phyloP scores from a whole-genome alignment of 2,113 vertebrate species.

The Rhinichthys klamathensis region DNA sequence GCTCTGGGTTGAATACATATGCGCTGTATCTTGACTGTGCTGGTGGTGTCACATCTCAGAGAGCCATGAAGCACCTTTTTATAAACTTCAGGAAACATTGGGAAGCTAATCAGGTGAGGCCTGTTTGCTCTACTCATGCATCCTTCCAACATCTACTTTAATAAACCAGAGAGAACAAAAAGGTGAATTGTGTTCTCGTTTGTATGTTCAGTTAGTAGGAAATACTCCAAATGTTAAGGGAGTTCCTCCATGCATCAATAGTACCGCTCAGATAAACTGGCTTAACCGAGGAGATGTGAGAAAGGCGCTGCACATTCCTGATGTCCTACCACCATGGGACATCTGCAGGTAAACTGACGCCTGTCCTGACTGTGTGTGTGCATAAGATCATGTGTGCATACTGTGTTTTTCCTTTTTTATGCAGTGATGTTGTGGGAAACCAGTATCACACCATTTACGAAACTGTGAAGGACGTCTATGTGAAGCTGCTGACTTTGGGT shows the following conservation, averaged over 20 bases:
- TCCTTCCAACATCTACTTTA: background rate
- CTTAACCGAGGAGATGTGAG: slow-evolving; percentile 76
- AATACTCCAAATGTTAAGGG: slow-evolving; percentile 27
- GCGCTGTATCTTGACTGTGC: slow-evolving; percentile 77
- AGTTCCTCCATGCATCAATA: slow-evolving; percentile 77
- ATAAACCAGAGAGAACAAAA: background rate
- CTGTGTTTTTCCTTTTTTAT: background rate
- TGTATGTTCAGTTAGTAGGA: slow-evolving; percentile 50
- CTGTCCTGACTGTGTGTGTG: background rate
- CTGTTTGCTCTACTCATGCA: background rate
- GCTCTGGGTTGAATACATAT: slow-evolving; percentile 75
- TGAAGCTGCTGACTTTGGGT: slow-evolving; percentile 72
- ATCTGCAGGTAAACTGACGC: slow-evolving; percentile 71
- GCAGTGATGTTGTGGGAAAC: slow-evolving; percentile 65
- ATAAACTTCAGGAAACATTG: slow-evolving; percentile 62
- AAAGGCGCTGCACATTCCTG: slow-evolving; percentile 77
- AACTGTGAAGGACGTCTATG: slow-evolving; percentile 70
- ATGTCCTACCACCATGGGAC: slow-evolving; percentile 72
- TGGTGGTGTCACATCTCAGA: slow-evolving; percentile 66
- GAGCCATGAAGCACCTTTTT: slow-evolving; percentile 72
- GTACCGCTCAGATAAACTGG: slow-evolving; percentile 74
- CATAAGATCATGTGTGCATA: background rate
- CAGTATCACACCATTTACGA: slow-evolving; percentile 65
- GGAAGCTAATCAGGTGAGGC: slow-evolving; percentile 53
- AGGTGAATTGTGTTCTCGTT: background rate